Evolutionary conservation across 2,888 invertebrate species (phyloP), one percentile per base, ranked within the genome.

Genomic region (Amaurobius ferox): DNA sequence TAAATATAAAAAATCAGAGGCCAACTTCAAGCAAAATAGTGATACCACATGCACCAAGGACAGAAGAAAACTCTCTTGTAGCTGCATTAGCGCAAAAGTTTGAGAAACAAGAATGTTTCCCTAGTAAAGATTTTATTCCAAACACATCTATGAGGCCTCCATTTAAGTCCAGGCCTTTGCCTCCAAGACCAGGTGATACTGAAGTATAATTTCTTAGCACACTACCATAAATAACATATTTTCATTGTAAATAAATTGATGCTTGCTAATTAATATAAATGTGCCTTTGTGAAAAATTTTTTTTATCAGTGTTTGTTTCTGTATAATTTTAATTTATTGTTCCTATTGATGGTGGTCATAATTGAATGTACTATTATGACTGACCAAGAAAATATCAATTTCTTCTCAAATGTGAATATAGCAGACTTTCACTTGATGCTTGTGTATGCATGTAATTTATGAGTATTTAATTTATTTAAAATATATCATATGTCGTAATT

Each of bases 21-120:
- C 28, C 40, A 23, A 23, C 72, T 29, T n/a, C 30, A 67, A 44
- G 40, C 9, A 79, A 78, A 73, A 35, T 61, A 39, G 76, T 32
- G n/a, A 55, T 79, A n/a, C 62, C 79, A 32, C 62, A 35, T 16
- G 29, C 61, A 29, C 19, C 64, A n/a, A 77, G 67, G 48, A 70
- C 87, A 66, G 92, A 91, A 64, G 92, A 92, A 88, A 94, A 94
- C 90, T 95, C 95, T 26, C 95, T 94, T 90, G 95, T 95, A 77
- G 95, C 95, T 35, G 94, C 94, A 81, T 92, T 96, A 89, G 95
- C 96, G 90, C 95, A 95, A 90, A 95, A 95, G 91, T 96, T 95
- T 90, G 95, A 96, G 91, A 94, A 87, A 29, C 70, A 66, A 40
- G 79, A 74, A 19, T 66, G 28, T 55, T 72, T n/a, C 39, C 32